These are phyloP conservation scores for Tamandua tetradactyla DNA, from an alignment of 2,797 vertebrate genomes.

Conservation along the genomic window DNA sequence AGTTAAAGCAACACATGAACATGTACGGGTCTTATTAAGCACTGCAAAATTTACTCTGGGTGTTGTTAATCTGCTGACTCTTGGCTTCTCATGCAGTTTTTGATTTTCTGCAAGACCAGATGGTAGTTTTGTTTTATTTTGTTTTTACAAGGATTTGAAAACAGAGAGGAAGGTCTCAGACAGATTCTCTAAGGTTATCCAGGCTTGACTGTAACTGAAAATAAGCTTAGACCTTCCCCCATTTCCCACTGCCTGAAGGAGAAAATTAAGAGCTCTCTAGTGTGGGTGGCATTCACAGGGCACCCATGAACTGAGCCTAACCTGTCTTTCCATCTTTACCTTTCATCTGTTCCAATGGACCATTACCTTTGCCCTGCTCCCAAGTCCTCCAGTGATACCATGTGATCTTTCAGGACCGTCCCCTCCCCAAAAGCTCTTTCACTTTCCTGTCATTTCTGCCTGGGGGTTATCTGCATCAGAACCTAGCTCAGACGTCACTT, in stretches of 20 bases:
- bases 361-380: neutral
- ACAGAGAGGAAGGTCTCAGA: slow-evolving; percentile 1
- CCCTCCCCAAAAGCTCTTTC: neutral
- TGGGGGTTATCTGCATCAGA: neutral
- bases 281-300: neutral
- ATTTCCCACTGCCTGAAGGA: neutral
- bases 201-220: neutral
- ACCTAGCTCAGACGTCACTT: neutral
- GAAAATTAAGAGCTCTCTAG: neutral
- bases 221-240: neutral
- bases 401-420: neutral
- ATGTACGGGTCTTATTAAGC: neutral
- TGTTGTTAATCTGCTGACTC: neutral
- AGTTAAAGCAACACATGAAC: neutral
- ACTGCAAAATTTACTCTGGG: neutral
- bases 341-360: neutral
- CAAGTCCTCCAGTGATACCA: neutral
- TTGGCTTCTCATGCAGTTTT: neutral
- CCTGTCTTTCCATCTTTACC: neutral
- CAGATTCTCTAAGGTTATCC: neutral
- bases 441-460: neutral
- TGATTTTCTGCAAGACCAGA: slow-evolving; percentile 40
- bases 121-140: neutral
- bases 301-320: neutral
- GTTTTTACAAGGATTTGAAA: slow-evolving; percentile 38